These are phyloP conservation scores for Chrysopilus asiliformis DNA, from an alignment of 2,888 invertebrate species.

Conservation along the genomic window DNA sequence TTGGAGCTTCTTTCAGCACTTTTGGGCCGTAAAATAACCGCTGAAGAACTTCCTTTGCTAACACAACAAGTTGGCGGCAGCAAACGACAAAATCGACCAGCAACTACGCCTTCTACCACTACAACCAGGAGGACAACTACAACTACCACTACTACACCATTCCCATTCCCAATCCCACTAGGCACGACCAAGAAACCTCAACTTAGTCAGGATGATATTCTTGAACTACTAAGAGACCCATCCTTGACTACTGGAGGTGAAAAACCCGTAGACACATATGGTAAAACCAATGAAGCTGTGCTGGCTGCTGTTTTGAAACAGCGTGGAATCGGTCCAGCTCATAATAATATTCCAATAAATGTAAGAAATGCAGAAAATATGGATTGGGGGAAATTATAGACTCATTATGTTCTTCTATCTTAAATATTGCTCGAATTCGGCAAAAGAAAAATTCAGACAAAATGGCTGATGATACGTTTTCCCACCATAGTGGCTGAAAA, in stretches of 20 bases:
- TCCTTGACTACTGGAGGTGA: constrained; percentile 15
- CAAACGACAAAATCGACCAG: neutral
- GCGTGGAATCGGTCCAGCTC: constrained; percentile 58
- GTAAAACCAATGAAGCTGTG: constrained; percentile 53
- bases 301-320: constrained; percentile 56
- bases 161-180: constrained; percentile 18
- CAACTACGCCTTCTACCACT: constrained; percentile 10
- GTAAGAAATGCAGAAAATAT: constrained; percentile 19
- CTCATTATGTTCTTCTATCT: too few species aligned
- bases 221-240: constrained; percentile 19
- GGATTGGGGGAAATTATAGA: too few species aligned
- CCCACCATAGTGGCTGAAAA: too few species aligned
- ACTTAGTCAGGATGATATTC: constrained; percentile 17
- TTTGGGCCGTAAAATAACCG: constrained; percentile 20
- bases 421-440: too few species aligned
- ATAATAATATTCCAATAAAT: constrained; percentile 23
- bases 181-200: constrained; percentile 27
- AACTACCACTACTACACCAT: constrained; percentile 25
- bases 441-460: too few species aligned
- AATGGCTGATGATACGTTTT: too few species aligned
- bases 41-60: constrained; percentile 18
- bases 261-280: constrained; percentile 28
- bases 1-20: constrained; percentile 21
- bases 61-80: constrained; percentile 10
- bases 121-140: constrained; percentile 19